Percentiles rank a stretch among this genome's conserved stretches.
These are phyloP conservation scores for Dermatemys mawii DNA, from an alignment of 2,113 vertebrate species.

Conservation along the genomic window DNA sequence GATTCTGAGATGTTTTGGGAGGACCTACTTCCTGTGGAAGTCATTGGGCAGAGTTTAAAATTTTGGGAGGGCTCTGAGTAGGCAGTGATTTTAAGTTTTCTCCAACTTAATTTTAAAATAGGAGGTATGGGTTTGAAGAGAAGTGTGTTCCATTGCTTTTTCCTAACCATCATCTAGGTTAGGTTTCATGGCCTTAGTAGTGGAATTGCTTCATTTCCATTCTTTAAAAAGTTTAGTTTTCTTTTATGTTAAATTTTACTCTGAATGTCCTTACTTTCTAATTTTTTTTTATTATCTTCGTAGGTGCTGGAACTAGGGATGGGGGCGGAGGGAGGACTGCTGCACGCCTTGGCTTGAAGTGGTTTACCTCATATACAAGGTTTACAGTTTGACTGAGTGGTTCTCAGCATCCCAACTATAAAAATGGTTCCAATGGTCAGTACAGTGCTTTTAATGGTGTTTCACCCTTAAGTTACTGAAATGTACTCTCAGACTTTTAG, in stretches of 20 bases:
- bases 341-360: too few relatives aligned
- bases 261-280: conserved; percentile 2
- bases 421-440: not conserved
- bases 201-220: not conserved
- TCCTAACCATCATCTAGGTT: too few relatives aligned
- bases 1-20: not conserved
- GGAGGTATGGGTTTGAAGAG: too few relatives aligned
- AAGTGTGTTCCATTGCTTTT: too few relatives aligned
- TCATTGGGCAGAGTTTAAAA: not conserved
- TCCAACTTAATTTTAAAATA: not conserved
- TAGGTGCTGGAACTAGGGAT: not conserved
- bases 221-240: conserved; percentile 24
- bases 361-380: too few relatives aligned
- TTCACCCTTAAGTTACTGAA: not conserved
- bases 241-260: not conserved
- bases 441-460: not conserved
- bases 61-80: not conserved
- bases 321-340: too few relatives aligned
- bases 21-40: not conserved
- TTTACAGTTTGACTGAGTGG: too few relatives aligned
- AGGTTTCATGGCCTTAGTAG: too few relatives aligned
- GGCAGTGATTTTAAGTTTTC: not conserved
- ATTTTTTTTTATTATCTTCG: not conserved
- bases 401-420: too few relatives aligned
- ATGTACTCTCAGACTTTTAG: not conserved